A percentile compares a stretch with the other conserved stretches of the same genome.
These are phyloP conservation scores for Coracias cyanogaster DNA, from an alignment of 2,797 vertebrate genomes.

Conservation along the genomic window DNA sequence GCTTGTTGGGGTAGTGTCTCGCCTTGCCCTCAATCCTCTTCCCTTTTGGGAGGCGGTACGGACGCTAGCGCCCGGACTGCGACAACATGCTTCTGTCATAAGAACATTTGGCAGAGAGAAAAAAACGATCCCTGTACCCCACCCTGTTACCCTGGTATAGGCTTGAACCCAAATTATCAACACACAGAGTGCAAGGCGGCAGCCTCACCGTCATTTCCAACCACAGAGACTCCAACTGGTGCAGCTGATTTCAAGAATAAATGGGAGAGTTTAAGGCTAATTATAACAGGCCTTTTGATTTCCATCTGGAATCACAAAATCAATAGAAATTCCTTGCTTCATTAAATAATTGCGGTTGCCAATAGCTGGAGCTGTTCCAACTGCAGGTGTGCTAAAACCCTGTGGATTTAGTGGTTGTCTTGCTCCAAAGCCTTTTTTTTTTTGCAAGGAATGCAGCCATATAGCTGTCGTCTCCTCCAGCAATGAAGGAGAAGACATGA, in stretches of 20 bases:
- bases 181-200: not conserved
- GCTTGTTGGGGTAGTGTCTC: no score
- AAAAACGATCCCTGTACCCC: fast-evolving
- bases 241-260: not conserved
- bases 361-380: not conserved
- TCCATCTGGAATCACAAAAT: conserved; percentile 57
- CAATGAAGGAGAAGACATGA: not conserved
- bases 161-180: not conserved
- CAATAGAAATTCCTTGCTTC: conserved; percentile 43
- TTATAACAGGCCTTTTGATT: conserved; percentile 53
- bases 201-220: not conserved
- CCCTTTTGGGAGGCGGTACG: no score
- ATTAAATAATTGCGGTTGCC: conserved; percentile 58
- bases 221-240: not conserved
- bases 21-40: no score
- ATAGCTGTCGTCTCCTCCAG: not conserved
- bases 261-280: conserved; percentile 43
- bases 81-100: not conserved
- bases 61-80: no score
- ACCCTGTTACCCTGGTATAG: no score
- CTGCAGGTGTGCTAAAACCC: not conserved
- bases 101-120: not conserved
- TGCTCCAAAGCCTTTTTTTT: not conserved
- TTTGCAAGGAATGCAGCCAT: not conserved
- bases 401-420: not conserved